phyloP scores from a whole-genome alignment of 2,888 invertebrate genomes.

The Sicus ferrugineus region DNA sequence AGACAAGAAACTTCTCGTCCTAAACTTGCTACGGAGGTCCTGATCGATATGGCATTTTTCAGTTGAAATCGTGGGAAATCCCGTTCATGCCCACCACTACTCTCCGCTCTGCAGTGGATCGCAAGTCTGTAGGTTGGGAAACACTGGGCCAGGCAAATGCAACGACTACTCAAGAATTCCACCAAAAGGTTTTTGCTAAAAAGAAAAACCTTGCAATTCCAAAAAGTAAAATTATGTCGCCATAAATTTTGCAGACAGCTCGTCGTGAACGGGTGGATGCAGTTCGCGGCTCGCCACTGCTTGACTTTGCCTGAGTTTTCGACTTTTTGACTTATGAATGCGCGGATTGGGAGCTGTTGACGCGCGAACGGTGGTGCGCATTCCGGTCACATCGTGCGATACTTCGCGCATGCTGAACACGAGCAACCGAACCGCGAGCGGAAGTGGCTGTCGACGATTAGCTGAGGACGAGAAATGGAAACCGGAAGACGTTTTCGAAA shows the following conservation, averaged over 20 bases:
- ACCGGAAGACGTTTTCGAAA: slow-evolving; percentile 4
- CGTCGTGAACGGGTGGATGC: background rate
- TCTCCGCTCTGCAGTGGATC: no score
- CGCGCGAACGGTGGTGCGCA: slow-evolving; percentile 9
- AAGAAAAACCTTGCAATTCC: no score
- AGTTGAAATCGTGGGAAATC: no score
- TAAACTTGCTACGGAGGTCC: no score
- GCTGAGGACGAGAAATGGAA: background rate
- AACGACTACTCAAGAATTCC: no score
- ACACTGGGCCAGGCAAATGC: no score
- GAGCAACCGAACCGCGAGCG: slow-evolving; percentile 3
- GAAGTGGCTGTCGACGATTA: slow-evolving; percentile 14
- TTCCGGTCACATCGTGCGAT: background rate
- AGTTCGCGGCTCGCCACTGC: background rate
- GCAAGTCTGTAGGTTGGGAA: no score
- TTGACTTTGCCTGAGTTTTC: slow-evolving; percentile 3
- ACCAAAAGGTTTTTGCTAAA: no score
- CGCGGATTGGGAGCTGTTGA: background rate
- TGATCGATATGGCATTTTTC: no score
- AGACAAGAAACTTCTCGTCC: no score
- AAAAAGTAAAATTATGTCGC: slow-evolving; percentile 35
- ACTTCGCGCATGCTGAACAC: background rate
- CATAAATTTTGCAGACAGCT: slow-evolving; percentile 29
- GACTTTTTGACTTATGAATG: slow-evolving; percentile 8
- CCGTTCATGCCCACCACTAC: no score